phyloP scores from a whole-genome alignment of 1,140 invertebrate species.

The Cydia strobilella region DNA sequence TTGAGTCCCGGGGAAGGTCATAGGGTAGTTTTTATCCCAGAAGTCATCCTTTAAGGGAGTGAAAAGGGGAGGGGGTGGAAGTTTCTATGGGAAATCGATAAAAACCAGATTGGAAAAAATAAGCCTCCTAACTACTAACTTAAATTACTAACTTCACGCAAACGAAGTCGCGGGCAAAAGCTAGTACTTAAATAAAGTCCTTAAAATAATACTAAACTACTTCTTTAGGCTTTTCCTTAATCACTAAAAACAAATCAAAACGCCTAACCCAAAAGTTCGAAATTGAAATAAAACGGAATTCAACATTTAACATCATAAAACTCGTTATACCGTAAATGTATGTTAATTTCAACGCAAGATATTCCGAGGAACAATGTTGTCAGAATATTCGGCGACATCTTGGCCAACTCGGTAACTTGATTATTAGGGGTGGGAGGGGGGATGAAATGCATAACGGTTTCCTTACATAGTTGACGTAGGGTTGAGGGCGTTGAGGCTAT shows the following conservation, averaged over 20 bases:
- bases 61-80: too few relatives aligned
- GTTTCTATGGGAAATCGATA: too few relatives aligned
- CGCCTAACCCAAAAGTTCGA: not conserved
- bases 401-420: constrained; percentile 67
- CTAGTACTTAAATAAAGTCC: too few relatives aligned
- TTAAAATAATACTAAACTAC: too few relatives aligned
- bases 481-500: not conserved
- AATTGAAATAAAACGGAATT: not conserved
- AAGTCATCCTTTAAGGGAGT: too few relatives aligned
- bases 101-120: too few relatives aligned
- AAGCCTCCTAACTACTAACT: too few relatives aligned
- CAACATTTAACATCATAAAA: not conserved
- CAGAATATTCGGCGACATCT: constrained; percentile 66
- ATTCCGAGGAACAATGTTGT: constrained; percentile 58
- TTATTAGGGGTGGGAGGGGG: constrained; percentile 46
- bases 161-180: too few relatives aligned
- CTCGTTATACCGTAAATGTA: constrained; percentile 51
- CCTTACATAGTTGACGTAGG: constrained; percentile 31
- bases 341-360: constrained; percentile 63
- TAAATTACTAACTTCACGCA: too few relatives aligned
- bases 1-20: too few relatives aligned
- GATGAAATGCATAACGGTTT: constrained; percentile 38
- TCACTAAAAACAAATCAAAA: not conserved
- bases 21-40: too few relatives aligned
- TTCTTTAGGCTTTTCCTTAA: too few relatives aligned